phyloP scores from a whole-genome alignment of 2,888 invertebrate genomes.

The Pherbina coryleti region DNA sequence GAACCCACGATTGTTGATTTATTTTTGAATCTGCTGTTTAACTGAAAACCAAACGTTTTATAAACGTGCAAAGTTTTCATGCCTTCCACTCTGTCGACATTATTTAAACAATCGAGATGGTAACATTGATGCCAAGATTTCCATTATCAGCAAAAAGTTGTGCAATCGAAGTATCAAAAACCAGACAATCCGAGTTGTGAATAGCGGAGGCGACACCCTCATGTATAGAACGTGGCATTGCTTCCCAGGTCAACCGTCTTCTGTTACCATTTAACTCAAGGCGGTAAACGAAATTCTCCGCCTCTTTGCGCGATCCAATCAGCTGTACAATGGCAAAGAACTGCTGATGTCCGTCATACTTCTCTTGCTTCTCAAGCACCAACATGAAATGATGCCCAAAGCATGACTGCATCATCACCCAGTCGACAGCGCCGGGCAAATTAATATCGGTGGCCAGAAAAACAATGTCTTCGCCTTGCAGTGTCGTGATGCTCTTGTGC shows the following conservation, averaged over 20 bases:
- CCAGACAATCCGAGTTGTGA: slow-evolving; percentile 97
- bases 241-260: slow-evolving; percentile 97
- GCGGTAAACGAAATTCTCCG: slow-evolving; percentile 98
- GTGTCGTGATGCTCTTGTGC: slow-evolving; percentile 97
- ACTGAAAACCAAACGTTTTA: slow-evolving; percentile 50
- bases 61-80: slow-evolving; percentile 48
- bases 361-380: slow-evolving; percentile 98
- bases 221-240: slow-evolving; percentile 97
- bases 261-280: slow-evolving; percentile 96
- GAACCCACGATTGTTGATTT: background rate
- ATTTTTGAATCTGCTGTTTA: background rate
- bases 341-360: slow-evolving; percentile 95
- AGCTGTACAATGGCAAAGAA: slow-evolving; percentile 99
- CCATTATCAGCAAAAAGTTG: slow-evolving; percentile 99
- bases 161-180: slow-evolving; percentile 98
- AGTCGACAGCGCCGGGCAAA: slow-evolving; percentile 98
- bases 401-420: slow-evolving; percentile 99
- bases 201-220: slow-evolving; percentile 99
- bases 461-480: slow-evolving; percentile 99
- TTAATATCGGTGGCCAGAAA: slow-evolving; percentile 99
- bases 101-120: slow-evolving; percentile 89
- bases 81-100: slow-evolving; percentile 16
- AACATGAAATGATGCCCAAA: slow-evolving; percentile 99
- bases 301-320: slow-evolving; percentile 98
- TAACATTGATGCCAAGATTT: slow-evolving; percentile 99